phyloP scores from a whole-genome alignment of 2,113 vertebrate genomes.

The Acrocephalus kingi region DNA sequence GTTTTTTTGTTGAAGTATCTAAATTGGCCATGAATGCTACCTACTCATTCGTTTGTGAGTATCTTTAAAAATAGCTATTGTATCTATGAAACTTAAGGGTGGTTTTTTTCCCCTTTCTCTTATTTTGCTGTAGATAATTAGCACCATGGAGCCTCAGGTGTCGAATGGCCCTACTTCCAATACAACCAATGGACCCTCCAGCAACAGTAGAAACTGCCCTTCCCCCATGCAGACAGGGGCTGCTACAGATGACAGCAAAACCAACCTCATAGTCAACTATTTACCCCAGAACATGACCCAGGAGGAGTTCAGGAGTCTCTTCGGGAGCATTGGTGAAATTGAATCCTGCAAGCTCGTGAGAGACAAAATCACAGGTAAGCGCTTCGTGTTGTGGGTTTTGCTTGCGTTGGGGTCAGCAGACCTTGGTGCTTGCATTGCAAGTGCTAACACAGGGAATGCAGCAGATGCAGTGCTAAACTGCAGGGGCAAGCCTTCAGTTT shows the following conservation, averaged over 20 bases:
- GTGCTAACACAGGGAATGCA: not conserved
- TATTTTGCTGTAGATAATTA: constrained; percentile 91
- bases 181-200: constrained; percentile 97
- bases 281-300: constrained; percentile 99
- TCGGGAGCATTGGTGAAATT: constrained; percentile 98
- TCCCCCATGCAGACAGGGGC: constrained; percentile 98
- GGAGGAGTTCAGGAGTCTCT: constrained; percentile 99
- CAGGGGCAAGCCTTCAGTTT: not conserved
- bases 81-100: constrained; percentile 64
- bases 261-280: constrained; percentile 99
- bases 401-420: not conserved
- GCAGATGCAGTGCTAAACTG: accelerated
- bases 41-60: constrained; percentile 59
- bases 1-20: constrained; percentile 70
- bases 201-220: constrained; percentile 98
- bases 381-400: not conserved
- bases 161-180: constrained; percentile 96
- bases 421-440: not conserved
- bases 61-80: constrained; percentile 67
- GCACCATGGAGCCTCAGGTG: constrained; percentile 99
- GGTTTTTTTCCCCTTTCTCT: not conserved
- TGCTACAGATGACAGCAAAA: constrained; percentile 99
- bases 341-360: constrained; percentile 99
- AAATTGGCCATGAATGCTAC: constrained; percentile 73
- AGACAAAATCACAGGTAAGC: constrained; percentile 99